Percentiles rank a stretch among this genome's conserved stretches.
These are phyloP conservation scores for Holothuria glaberrima DNA, from an alignment of 35 echinoderm and acorn worm genomes.

Conservation along the genomic window DNA sequence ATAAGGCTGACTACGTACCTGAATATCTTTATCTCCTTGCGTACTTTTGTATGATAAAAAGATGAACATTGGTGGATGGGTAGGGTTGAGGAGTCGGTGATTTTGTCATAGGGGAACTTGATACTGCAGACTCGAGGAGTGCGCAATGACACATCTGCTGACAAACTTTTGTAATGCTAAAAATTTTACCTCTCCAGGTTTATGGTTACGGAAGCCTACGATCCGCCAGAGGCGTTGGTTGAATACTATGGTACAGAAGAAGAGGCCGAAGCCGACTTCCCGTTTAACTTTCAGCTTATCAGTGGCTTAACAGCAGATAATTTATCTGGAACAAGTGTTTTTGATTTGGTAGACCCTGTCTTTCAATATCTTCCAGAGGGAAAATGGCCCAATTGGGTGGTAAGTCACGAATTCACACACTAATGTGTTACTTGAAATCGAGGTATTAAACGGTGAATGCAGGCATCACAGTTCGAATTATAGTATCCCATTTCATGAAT, in stretches of 20 bases:
- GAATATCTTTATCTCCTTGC: too few species aligned
- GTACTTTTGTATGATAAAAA: too few species aligned
- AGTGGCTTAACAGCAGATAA: conserved; percentile 47
- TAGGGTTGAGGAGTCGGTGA: too few species aligned
- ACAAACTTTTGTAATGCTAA: neutral
- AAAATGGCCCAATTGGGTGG: conserved; percentile 94
- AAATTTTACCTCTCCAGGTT: conserved; percentile 46
- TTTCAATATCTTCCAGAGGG: conserved; percentile 48
- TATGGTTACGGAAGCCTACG: conserved; percentile 91
- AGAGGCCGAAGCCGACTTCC: conserved; percentile 82
- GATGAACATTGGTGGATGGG: too few species aligned
- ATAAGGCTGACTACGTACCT: too few species aligned
- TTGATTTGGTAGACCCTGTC: conserved; percentile 65
- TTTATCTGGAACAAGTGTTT: conserved; percentile 63
- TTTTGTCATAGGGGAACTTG: too few species aligned
- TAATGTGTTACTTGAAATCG: too few species aligned
- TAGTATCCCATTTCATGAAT: too few species aligned
- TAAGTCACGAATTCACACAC: conserved; percentile 29
- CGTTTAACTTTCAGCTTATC: conserved; percentile 88
- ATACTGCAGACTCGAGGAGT: too few species aligned
- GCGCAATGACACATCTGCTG: neutral
- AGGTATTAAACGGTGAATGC: too few species aligned
- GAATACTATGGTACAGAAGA: conserved; percentile 85
- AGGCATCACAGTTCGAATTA: too few species aligned
- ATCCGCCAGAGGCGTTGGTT: conserved; percentile 58